These are phyloP conservation scores for Acanthochromis polyacanthus DNA, from an alignment of 2,113 vertebrate species.

Conservation along the genomic window DNA sequence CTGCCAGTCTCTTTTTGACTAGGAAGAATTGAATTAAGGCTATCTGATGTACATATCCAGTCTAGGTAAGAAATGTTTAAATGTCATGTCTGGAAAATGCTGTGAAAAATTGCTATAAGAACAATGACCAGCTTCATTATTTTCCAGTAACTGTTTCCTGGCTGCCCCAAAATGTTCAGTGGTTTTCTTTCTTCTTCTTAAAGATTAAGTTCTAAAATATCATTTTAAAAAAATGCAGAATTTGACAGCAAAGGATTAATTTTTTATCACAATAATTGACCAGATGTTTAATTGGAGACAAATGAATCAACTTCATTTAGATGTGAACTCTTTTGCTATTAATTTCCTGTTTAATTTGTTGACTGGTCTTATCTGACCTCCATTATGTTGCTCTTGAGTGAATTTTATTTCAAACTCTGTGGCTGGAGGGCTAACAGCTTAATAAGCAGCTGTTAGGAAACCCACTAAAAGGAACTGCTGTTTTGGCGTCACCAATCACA, in stretches of 20 bases:
- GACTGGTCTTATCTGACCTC: constrained; percentile 5
- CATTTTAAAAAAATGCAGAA: too few relatives aligned
- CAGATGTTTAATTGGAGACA: constrained; percentile 11
- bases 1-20: too few relatives aligned
- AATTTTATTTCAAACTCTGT: background rate
- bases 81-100: background rate
- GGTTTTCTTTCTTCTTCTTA: background rate
- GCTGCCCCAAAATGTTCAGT: background rate
- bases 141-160: constrained; percentile 38
- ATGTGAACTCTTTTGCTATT: too few relatives aligned
- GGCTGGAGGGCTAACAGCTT: constrained; percentile 3
- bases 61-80: too few relatives aligned
- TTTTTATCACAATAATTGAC: constrained; percentile 26
- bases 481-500: constrained; percentile 23
- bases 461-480: background rate
- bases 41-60: too few relatives aligned
- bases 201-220: background rate
- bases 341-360: constrained; percentile 13
- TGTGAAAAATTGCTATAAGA: background rate
- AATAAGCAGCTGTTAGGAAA: too few relatives aligned
- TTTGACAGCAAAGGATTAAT: background rate
- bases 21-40: too few relatives aligned
- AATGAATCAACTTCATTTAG: constrained; percentile 17
- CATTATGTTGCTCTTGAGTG: background rate
- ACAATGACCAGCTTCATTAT: constrained; percentile 16